Percentiles rank a stretch among this genome's conserved stretches.
phyloP scores from a whole-genome alignment of 2,888 invertebrate species.

The Mesoligia furuncula region DNA sequence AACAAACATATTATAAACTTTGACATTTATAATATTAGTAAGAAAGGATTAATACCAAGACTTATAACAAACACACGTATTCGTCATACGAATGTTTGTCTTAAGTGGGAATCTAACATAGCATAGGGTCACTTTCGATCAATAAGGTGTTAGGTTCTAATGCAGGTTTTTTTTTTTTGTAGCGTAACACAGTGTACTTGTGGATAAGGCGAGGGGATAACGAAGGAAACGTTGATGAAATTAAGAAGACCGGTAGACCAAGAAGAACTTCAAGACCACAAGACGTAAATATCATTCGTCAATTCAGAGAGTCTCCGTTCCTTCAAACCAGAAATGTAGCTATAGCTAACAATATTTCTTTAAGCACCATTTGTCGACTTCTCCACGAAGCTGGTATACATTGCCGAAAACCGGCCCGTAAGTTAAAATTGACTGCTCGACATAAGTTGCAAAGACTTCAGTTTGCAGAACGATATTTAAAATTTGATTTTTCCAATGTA shows the following conservation, averaged over 20 bases:
- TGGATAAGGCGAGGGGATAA: too few relatives aligned
- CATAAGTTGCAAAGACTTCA: slow-evolving; percentile 22
- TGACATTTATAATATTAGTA: too few relatives aligned
- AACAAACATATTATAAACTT: background rate
- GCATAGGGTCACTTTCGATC: slow-evolving; percentile 3
- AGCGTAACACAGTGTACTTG: background rate
- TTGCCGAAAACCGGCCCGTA: slow-evolving; percentile 17
- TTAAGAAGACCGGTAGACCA: too few relatives aligned
- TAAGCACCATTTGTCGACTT: slow-evolving; percentile 15
- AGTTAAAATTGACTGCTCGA: slow-evolving; percentile 9
- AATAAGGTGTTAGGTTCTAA: background rate
- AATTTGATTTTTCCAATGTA: slow-evolving; percentile 43
- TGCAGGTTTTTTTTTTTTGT: slow-evolving; percentile 1
- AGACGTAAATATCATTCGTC: slow-evolving; percentile 13
- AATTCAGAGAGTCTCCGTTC: slow-evolving; percentile 1
- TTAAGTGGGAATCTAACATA: background rate
- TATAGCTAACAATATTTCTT: slow-evolving; percentile 20
- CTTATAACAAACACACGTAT: too few relatives aligned
- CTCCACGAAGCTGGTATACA: slow-evolving; percentile 16
- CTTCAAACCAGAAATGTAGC: slow-evolving; percentile 25
- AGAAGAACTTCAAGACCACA: slow-evolving; percentile 17
- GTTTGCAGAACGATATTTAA: slow-evolving; percentile 34
- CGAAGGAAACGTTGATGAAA: too few relatives aligned
- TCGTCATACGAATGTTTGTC: too few relatives aligned
- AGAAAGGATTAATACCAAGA: too few relatives aligned